Evolutionary conservation across 2,113 vertebrate species (phyloP).

Genomic region (Gallinago jamesoni): DNA sequence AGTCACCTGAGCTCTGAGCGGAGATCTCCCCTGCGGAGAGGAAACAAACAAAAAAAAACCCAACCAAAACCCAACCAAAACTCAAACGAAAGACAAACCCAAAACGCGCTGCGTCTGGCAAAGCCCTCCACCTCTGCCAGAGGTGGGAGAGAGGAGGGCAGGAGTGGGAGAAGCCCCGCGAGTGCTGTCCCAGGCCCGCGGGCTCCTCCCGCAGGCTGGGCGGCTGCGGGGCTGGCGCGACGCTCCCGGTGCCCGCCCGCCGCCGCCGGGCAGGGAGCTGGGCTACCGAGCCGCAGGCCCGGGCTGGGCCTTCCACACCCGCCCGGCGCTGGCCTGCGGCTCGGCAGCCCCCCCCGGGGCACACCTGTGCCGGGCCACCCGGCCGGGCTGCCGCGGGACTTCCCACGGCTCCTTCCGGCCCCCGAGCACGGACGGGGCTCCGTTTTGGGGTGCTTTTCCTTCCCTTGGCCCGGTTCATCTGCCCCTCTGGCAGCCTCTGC

Average conservation of each 20-base stretch:
- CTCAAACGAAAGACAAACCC: neutral
- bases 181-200: neutral
- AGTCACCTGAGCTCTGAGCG: neutral
- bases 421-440: fast-evolving
- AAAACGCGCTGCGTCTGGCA: neutral
- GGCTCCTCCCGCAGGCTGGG: neutral
- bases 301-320: neutral
- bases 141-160: neutral
- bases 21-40: neutral
- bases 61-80: too few species aligned
- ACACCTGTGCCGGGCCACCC: constrained; percentile 34
- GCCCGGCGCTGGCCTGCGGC: neutral
- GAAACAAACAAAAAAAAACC: neutral
- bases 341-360: neutral
- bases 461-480: neutral
- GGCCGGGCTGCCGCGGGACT: neutral
- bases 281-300: neutral
- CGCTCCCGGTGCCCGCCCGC: neutral
- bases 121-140: too few species aligned
- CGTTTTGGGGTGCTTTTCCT: neutral
- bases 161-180: neutral
- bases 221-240: neutral
- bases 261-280: too few species aligned
- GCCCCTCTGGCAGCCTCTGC: neutral
- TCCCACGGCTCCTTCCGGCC: neutral